Conservation (phyloP, 2,113 vertebrate genomes). For the Emydocephalus ijimae region DNA sequence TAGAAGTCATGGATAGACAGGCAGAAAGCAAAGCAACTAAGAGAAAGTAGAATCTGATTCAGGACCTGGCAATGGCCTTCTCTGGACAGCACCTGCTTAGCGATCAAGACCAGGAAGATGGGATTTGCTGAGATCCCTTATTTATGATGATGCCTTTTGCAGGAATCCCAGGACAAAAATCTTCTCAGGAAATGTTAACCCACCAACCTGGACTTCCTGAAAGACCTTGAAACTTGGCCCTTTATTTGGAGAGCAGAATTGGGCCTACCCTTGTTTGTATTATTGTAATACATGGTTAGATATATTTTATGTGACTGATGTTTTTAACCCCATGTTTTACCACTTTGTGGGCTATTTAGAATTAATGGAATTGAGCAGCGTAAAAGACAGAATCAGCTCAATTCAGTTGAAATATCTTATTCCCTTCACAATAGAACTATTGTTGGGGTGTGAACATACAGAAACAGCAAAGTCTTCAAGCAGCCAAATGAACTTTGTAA, state of each 20-base stretch:
- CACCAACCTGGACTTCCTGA: background rate
- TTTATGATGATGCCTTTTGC: background rate
- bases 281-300: background rate
- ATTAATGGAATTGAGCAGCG: background rate
- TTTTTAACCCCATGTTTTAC: background rate
- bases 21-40: background rate
- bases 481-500: background rate
- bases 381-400: background rate
- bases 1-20: background rate
- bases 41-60: background rate
- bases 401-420: background rate
- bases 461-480: background rate
- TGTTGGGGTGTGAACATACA: background rate
- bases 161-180: background rate
- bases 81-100: background rate
- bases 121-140: background rate
- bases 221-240: background rate
- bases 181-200: background rate
- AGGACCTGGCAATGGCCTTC: background rate
- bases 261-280: background rate
- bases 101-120: background rate
- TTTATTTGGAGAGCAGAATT: background rate
- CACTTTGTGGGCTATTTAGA: background rate
- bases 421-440: background rate
- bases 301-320: background rate